Evolutionary conservation across 1,140 invertebrate species (phyloP).

Genomic region (Drosophila bocki): DNA sequence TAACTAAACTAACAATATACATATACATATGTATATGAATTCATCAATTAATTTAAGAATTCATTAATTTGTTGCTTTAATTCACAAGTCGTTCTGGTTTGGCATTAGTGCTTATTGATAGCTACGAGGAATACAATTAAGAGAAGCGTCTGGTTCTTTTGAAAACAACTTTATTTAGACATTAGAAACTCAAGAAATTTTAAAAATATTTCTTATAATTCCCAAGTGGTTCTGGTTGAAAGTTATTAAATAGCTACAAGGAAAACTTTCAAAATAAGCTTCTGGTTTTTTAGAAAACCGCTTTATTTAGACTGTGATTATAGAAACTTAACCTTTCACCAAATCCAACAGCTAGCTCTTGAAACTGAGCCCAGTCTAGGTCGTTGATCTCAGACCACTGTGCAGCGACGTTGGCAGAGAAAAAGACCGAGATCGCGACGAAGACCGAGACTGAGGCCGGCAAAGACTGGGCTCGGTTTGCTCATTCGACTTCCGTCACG

Average conservation of each 20-base stretch:
- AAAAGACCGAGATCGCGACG: slow-evolving; percentile 37
- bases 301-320: not conserved
- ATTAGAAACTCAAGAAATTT: too few species aligned
- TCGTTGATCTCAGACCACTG: slow-evolving; percentile 14
- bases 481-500: slow-evolving; percentile 79
- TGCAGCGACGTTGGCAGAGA: slow-evolving; percentile 14
- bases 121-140: too few species aligned
- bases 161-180: not conserved
- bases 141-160: not conserved
- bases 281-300: too few species aligned
- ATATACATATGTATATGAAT: not conserved
- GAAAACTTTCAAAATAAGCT: too few species aligned
- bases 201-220: too few species aligned
- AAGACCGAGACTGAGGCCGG: slow-evolving; percentile 15
- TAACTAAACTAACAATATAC: not conserved
- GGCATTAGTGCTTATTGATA: not conserved
- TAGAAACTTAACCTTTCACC: not conserved
- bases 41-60: too few species aligned
- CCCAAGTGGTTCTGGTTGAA: too few species aligned
- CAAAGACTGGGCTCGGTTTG: slow-evolving; percentile 46
- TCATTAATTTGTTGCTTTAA: not conserved
- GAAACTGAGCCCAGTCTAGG: not conserved
- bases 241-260: too few species aligned
- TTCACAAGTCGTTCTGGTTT: not conserved
- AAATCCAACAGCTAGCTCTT: not conserved